Evolutionary conservation across 2,888 invertebrate species (phyloP), one percentile per base, ranked within the genome.

Genomic region (Oligia strigilis): DNA sequence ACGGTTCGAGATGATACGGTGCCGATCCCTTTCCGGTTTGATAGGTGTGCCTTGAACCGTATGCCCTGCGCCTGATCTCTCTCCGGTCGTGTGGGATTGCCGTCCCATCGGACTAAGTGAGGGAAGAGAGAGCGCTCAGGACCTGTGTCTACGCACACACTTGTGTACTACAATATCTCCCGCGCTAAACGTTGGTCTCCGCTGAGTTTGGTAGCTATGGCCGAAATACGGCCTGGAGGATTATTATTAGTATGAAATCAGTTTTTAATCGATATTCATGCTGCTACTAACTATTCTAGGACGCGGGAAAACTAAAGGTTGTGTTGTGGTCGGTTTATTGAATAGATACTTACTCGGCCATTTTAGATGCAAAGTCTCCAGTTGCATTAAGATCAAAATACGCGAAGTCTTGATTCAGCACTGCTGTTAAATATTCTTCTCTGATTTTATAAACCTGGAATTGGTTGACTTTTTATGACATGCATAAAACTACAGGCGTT

Each of bases 281-380:
- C 49, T 52, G 49, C 6, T n/a, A 49, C 6, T 23, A n/a, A 49
- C 13, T 13, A n/a, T 55, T 72, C 52, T 55, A 29, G n/a, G 23
- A 29, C 17, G 17, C 36, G 14, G 4, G 4, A n/a, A 52, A 19
- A 29, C 29, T 49, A 1, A 46, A 11, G 46, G 46, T 8, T 60
- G 17, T 40, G 40, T 29, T 58, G 40, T 36, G 4, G 58, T 17
- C 3, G 13, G 71, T 71, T 52, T n/a, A 49, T 17, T 13, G 1
- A 43, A 46, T 69, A 23, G 58, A 62, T 36, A 17, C 97, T 97
- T 96, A 98, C 98, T 98, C 98, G 72, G 98, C 97, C 97, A 98
- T 98, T 91, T 98, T 97, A 81, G 98, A 98, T 2, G 98, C 97
- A 90, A 98, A 98, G 90, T 98, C 98, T 46, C 98, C 98, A 77